Base-by-base conservation (phyloP, 2,113 vertebrate species). In the Gallinago undulata region DNA sequence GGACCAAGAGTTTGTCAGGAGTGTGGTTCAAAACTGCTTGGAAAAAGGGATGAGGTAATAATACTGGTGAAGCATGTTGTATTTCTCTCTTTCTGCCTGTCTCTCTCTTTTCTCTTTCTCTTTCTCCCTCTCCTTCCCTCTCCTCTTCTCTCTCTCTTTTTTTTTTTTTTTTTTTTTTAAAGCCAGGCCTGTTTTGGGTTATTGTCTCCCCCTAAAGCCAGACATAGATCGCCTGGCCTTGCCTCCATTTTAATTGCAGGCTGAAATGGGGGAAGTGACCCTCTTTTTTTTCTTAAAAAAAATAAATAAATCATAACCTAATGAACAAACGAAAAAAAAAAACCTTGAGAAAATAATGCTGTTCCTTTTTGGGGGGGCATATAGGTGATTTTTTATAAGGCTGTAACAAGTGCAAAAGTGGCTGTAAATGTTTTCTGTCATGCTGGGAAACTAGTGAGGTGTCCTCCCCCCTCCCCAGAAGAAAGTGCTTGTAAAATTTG, bases 201-300 rank as follows among this genome's bases (percentile, higher is more conserved):
- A 98, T 98, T 98, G 96, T 98, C 98, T 98, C 97, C 97, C 98
- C 98, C 95, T 97, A 97, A 98, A 97, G 98, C 98, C 97, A 97
- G 96, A 76, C 94, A 84, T 72, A 77, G 93, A 91, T 96, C 94
- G 98, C 98, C 97, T 98, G 97, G 98, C 98, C 98, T 97, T 98
- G 98, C 98, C 98, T 99, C 98, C 98, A 98, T 99, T 98, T 99
- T 99, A 98, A 98, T 97, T 97, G 96, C 94, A 76, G 93, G 94
- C 93, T 82, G 97, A 92, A 93, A 95, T 91, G 50, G 97, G 95
- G 90, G 94, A 97, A 80, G 89, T 97, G 96, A 96, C 96, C 96
- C 93, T 84, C 31, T 62, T 62, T 62, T 37, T 31, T 76, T 37
- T 37, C 70, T 25, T 24, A 50, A 50, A 51, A 50, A 50, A 50